Evolutionary conservation across 2,113 vertebrate species (phyloP), one percentile per base, ranked within the genome.

Genomic region (Calidris pygmaea): DNA sequence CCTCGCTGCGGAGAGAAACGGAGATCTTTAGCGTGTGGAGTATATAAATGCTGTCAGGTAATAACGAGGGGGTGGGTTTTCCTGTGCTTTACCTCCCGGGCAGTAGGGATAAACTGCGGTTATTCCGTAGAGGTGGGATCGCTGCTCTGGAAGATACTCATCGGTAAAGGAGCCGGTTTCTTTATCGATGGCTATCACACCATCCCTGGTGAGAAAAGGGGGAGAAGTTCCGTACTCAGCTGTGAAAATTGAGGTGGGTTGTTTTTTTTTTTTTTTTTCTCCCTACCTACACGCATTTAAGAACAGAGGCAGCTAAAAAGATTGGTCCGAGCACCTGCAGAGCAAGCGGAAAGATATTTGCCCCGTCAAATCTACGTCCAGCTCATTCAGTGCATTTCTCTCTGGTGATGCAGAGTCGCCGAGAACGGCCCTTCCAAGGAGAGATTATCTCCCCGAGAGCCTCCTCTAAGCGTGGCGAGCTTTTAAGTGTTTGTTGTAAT

Each of bases 51-150:
- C 17, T 10, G 5, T 2, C 26, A 15, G 78, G 8, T 4, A 37
- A 1, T 4, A 2, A 0, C 3, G 11, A 34, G 18, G 37, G n/a
- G 18, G 1, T 4, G 52, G 34, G 39, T 0, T 45, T 34, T 9
- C 30, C 3, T 34, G 14, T 16, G 11, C 18, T 83, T 97, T 97
- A 99, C 99, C 99, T 98, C 98, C 97, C 92, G 98, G 98, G 97
- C 99, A 99, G 93, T 98, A 98, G 73, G 98, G 98, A 47, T 99
- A 98, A 70, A 99, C 99, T 7, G 98, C 98, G 59, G 99, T 98
- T 92, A 99, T 99, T 87, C 99, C 99, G 1, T 99, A 99, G 92
- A 99, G 98, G 59, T 99, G 99, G 13, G 99, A 99, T 48, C 99
- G 97, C 96, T 99, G 99, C 75, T 99, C 99, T 3, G 99, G 99